Evolutionary conservation across 2,888 invertebrate species (phyloP), one percentile per base, ranked within the genome.

Genomic region (Sinhomidia bicolor): DNA sequence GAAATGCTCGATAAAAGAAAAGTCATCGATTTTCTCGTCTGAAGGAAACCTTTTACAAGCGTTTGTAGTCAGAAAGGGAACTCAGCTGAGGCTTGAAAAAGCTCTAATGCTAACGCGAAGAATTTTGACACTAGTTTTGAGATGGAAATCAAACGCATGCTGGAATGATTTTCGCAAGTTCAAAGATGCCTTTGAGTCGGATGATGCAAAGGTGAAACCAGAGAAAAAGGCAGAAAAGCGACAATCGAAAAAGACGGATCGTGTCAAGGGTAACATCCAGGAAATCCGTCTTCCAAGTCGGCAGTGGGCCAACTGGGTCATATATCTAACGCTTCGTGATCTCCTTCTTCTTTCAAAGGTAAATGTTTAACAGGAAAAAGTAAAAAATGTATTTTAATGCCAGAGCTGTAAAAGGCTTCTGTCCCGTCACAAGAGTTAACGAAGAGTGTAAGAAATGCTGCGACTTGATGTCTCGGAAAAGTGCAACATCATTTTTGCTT

Each of bases 261-360:
- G 82, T 82, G 89, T 81, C 82, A 86, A 89, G 76, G 82, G 86
- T 82, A 82, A 41, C 41, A 81, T 62, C 36, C 78, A 84, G 74
- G 89, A 85, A 62, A 78, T 89, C n/a, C 78, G 91, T 82, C 89
- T 91, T 65, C 92, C 92, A 32, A 91, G 91, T 85, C 85, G 84
- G 41, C 92, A 92, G 60, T 92, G 92, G 92, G 82, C 85, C 23
- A 89, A 84, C 85, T 92, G 92, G 92, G 86, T 92, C 81, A 79
- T 85, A 1, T 92, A 92, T 83, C 78, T 92, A 41, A 78, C 82
- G 12, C 87, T 92, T 0, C 85, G 92, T 41, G 92, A 92, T 32
- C 74, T 89, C 32, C 90, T 90, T 26, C 82, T 92, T 10, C 82
- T 92, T 62, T 89, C 90, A n/a, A 92, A 92, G 90, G 92, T 92